Base-by-base conservation (phyloP, 2,888 invertebrate species). In the Willowsia nigromaculata region DNA sequence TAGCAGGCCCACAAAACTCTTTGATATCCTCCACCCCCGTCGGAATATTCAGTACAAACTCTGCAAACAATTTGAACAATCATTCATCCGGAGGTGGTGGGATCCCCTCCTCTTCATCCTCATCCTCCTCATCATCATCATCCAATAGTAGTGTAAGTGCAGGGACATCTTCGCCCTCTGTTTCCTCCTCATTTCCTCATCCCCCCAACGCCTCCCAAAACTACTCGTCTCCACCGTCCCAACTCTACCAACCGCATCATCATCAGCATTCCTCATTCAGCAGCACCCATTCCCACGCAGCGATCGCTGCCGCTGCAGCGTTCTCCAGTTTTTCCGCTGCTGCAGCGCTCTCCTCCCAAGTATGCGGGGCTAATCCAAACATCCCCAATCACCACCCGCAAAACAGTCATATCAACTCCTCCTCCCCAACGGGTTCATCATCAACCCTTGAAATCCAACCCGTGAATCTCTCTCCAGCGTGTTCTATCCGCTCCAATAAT, bases 271-370 rank as follows among this genome's bases (percentile, higher is more conserved):
- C 84, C 47, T 83, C 81, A 13, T 71, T 74, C 40, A 80, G 59
- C 25, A 25, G 56, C 62, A 30, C 81, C 3, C 78, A 65, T 80
- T 40, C 87, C 4, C 81, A 82, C 40, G 84, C 90, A 9, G 56
- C 56, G 25, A 84, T 90, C 30, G 88, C 82, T 6, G 90, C 89
- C 13, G 90, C 90, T 27, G 90, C 90, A 53, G 90, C 90, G 33
- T 90, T 90, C 74, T 89, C 90, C 53, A 90, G 83, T 53, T 86
- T 89, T n/a, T 90, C 89, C 25, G 88, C 90, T 30, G 88, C 88
- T n/a, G 88, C 88, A 11, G 88, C 88, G 3, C 62, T 90, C 1
- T 88, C 88, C 1, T 76, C 74, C 13, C n/a, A n/a, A n/a, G 83
- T 83, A 5, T 76, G 83, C 18, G 40, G 40, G 13, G 62, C 43